These are phyloP conservation scores for Folsomia manolachei DNA, from an alignment of 2,888 invertebrate genomes.

Conservation along the genomic window DNA sequence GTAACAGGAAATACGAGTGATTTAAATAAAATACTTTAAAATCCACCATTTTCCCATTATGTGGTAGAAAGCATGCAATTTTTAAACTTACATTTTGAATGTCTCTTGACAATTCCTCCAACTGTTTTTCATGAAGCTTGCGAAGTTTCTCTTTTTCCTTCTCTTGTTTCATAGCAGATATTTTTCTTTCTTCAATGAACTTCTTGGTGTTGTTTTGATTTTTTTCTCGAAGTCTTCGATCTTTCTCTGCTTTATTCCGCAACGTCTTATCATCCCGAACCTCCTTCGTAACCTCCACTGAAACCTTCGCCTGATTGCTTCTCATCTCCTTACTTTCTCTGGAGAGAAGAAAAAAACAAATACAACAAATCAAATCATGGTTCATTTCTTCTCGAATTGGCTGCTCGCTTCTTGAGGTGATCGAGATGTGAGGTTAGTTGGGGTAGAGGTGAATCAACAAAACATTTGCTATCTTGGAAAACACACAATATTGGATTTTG, in stretches of 20 bases:
- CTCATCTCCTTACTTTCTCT: slow-evolving; percentile 96
- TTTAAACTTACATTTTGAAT: slow-evolving; percentile 70
- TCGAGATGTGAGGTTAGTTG: too few species aligned
- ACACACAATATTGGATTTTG: too few species aligned
- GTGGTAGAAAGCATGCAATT: slow-evolving; percentile 5
- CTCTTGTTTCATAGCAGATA: slow-evolving; percentile 80
- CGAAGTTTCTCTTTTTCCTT: slow-evolving; percentile 90
- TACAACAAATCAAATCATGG: neutral
- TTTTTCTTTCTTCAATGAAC: slow-evolving; percentile 91
- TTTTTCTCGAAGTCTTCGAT: slow-evolving; percentile 86
- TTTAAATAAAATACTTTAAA: too few species aligned
- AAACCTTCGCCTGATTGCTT: slow-evolving; percentile 87
- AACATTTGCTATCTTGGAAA: too few species aligned
- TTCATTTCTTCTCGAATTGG: neutral
- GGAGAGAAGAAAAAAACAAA: slow-evolving; percentile 31
- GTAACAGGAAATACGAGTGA: too few species aligned
- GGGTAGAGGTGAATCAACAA: too few species aligned
- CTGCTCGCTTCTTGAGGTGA: too few species aligned
- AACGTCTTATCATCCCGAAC: slow-evolving; percentile 94
- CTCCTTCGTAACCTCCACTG: slow-evolving; percentile 94
- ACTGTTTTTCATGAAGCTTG: slow-evolving; percentile 85
- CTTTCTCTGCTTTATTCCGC: slow-evolving; percentile 94
- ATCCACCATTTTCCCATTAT: too few species aligned
- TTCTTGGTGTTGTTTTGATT: slow-evolving; percentile 97
- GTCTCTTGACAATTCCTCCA: slow-evolving; percentile 82